Percentiles rank a stretch among this genome's conserved stretches.
These are phyloP conservation scores for Drosophila virilis DNA, from an alignment of 1,140 invertebrate genomes.

Conservation along the genomic window DNA sequence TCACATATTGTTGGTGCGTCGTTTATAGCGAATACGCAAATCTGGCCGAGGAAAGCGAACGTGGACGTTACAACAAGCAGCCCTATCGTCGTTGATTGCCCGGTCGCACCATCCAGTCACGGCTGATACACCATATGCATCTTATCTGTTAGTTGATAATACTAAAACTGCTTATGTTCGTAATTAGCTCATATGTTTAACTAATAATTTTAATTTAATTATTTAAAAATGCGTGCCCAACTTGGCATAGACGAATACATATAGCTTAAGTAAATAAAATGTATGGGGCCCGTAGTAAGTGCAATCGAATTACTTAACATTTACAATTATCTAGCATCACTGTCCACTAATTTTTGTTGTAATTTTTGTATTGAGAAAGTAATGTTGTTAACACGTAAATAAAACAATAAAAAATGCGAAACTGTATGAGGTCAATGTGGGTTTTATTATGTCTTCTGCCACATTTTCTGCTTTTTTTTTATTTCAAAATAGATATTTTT, in stretches of 20 bases:
- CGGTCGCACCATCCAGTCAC: constrained; percentile 9
- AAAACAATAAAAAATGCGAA: constrained; percentile 48
- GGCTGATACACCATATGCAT: constrained; percentile 25
- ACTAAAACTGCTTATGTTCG: constrained; percentile 55
- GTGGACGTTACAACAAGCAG: constrained; percentile 87
- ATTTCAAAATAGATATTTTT: constrained; percentile 75
- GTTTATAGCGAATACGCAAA: constrained; percentile 91
- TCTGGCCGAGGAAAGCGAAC: constrained; percentile 88
- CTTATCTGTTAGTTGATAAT: constrained; percentile 51
- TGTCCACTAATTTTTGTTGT: constrained; percentile 54
- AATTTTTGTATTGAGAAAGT: constrained; percentile 57
- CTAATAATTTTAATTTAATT: constrained; percentile 72
- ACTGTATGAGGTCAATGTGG: constrained; percentile 43
- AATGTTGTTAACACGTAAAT: constrained; percentile 60
- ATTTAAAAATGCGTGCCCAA: constrained; percentile 45
- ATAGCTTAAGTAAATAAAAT: constrained; percentile 12
- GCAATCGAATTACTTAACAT: constrained; percentile 73
- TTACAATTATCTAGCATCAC: constrained; percentile 64
- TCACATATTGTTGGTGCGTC: constrained; percentile 90
- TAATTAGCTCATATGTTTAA: constrained; percentile 73
- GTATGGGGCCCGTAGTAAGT: constrained; percentile 46
- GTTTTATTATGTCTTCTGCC: constrained; percentile 54
- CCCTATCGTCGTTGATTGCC: constrained; percentile 86
- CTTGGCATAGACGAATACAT: neutral
- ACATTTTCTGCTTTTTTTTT: constrained; percentile 34